Evolutionary conservation across 2,113 vertebrate species (phyloP).

Genomic region (Nothoprocta pentlandii): DNA sequence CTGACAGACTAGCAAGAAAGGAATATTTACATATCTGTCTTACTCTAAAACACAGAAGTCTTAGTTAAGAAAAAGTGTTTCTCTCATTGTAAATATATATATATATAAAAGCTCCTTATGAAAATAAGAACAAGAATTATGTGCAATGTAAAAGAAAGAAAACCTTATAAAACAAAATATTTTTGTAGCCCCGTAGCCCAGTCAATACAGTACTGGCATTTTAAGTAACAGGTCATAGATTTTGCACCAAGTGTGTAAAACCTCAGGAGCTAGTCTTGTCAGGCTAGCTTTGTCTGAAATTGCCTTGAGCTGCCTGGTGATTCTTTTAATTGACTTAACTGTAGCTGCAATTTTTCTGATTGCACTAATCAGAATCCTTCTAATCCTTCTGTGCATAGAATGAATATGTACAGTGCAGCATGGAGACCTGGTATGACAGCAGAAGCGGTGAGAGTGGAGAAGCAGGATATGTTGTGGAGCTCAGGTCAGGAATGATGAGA

Average conservation of each 20-base stretch:
- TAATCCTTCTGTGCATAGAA: not conserved
- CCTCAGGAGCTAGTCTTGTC: not conserved
- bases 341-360: not conserved
- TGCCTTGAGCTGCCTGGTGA: not conserved
- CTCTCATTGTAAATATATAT: not conserved
- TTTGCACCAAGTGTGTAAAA: not conserved
- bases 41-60: not conserved
- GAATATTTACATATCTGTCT: not conserved
- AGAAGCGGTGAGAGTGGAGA: not conserved
- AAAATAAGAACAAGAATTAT: not conserved
- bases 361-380: not conserved
- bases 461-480: not conserved
- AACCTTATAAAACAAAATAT: not conserved
- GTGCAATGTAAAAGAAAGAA: not conserved
- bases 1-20: not conserved
- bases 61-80: not conserved
- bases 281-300: not conserved
- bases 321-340: not conserved
- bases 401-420: rapidly evolving
- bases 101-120: not conserved
- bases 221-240: not conserved
- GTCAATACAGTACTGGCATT: not conserved
- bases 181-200: too few species aligned
- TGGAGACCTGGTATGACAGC: not conserved
- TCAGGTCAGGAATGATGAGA: not conserved